phyloP scores from a whole-genome alignment of 2,113 vertebrate species.

The Oryzias curvinotus region DNA sequence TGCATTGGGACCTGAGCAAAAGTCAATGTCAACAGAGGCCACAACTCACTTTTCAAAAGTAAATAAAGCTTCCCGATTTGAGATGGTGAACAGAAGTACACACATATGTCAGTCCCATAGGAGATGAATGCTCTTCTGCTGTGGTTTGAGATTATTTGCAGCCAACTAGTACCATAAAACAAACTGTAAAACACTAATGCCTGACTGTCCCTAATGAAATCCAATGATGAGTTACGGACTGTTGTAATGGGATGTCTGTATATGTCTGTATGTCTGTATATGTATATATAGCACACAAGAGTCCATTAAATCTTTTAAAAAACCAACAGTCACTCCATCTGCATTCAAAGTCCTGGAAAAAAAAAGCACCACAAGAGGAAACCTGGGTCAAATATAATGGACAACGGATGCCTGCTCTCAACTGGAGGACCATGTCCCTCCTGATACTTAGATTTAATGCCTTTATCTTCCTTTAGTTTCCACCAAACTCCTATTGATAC shows the following conservation, averaged over 20 bases:
- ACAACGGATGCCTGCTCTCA: constrained; percentile 50
- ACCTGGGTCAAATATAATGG: constrained; percentile 66
- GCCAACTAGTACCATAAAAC: constrained; percentile 45
- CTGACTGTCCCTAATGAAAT: constrained; percentile 37
- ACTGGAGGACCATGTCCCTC: constrained; percentile 36
- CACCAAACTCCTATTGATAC: constrained; percentile 42
- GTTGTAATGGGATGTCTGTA: constrained; percentile 60
- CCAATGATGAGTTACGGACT: constrained; percentile 34
- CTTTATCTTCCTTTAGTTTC: constrained; percentile 23
- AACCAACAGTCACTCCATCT: constrained; percentile 64
- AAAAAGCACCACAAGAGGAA: constrained; percentile 60
- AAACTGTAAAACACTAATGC: constrained; percentile 31
- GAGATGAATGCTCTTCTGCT: constrained; percentile 11
- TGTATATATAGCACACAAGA: constrained; percentile 63
- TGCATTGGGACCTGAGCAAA: constrained; percentile 10
- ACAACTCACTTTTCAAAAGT: constrained; percentile 33
- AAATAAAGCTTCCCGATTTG: too few species aligned
- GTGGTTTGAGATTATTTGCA: constrained; percentile 25
- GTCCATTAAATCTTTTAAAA: constrained; percentile 65
- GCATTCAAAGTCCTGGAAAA: constrained; percentile 57
- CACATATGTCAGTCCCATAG: constrained; percentile 13
- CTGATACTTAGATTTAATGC: constrained; percentile 41
- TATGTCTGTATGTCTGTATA: constrained; percentile 11
- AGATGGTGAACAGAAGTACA: constrained; percentile 6
- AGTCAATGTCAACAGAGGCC: constrained; percentile 14